A percentile compares a stretch with the other conserved stretches of the same genome.
phyloP scores from a whole-genome alignment of 2,797 vertebrate genomes.

The Basileuterus tristriatus region DNA sequence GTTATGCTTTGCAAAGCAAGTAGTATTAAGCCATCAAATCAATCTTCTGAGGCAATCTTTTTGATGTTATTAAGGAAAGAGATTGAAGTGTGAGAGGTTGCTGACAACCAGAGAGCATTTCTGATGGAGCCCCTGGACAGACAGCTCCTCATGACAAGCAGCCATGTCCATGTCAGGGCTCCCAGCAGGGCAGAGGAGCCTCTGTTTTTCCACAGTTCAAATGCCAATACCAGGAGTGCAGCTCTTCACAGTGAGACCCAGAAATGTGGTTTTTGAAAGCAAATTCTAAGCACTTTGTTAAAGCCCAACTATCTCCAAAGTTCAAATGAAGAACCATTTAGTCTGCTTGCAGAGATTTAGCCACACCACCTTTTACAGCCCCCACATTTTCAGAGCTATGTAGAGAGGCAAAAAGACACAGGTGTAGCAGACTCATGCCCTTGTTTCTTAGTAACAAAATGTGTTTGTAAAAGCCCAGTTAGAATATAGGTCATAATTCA shows the following conservation, averaged over 20 bases:
- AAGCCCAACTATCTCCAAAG: not conserved
- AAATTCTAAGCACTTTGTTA: not conserved
- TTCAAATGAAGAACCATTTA: not conserved
- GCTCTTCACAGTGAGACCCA: not conserved
- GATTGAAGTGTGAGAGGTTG: not conserved
- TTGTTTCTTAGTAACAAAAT: not conserved
- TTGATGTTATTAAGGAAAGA: not conserved
- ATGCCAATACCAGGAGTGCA: not conserved
- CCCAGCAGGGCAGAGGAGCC: not conserved
- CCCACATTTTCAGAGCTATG: not conserved
- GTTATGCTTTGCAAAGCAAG: not conserved
- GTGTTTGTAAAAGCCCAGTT: not conserved
- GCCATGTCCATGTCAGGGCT: rapidly evolving
- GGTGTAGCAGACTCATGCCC: not conserved
- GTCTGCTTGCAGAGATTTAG: not conserved
- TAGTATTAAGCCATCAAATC: not conserved
- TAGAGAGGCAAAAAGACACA: not conserved
- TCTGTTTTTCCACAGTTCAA: not conserved
- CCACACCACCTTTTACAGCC: not conserved
- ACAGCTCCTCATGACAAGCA: not conserved
- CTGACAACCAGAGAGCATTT: not conserved
- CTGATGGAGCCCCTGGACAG: not conserved
- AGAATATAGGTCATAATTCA: not conserved
- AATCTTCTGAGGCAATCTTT: not conserved
- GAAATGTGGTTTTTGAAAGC: not conserved